A percentile compares a stretch with the other conserved stretches of the same genome.
Evolutionary conservation across 2,113 vertebrate species (phyloP).

Genomic region (Rhodinocichla rosea): DNA sequence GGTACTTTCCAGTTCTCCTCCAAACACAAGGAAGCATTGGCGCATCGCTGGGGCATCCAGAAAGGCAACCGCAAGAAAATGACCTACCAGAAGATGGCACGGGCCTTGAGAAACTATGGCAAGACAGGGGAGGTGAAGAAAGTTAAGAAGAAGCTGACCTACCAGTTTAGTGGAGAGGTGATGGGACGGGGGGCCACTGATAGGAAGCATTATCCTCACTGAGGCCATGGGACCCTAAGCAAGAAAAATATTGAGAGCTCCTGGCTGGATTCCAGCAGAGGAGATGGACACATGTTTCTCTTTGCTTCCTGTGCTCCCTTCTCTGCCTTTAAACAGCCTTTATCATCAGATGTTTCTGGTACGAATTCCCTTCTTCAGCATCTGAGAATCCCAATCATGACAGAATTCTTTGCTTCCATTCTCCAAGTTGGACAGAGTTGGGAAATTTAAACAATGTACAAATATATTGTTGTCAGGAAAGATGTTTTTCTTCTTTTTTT

Average conservation of each 20-base stretch:
- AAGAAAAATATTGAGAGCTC: slow-evolving; percentile 47
- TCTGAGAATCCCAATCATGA: slow-evolving; percentile 62
- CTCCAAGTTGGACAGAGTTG: slow-evolving; percentile 52
- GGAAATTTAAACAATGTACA: slow-evolving; percentile 57
- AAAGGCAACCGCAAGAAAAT: slow-evolving; percentile 99
- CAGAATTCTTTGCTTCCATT: slow-evolving; percentile 60
- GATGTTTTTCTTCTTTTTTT: neutral
- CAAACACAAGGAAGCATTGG: slow-evolving; percentile 96
- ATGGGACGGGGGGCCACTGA: slow-evolving; percentile 85
- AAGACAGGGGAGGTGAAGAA: slow-evolving; percentile 98
- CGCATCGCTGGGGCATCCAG: slow-evolving; percentile 96
- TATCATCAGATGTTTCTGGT: slow-evolving; percentile 64
- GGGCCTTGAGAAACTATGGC: slow-evolving; percentile 96
- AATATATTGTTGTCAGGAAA: slow-evolving; percentile 39
- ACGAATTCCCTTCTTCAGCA: slow-evolving; percentile 68
- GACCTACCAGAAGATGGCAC: slow-evolving; percentile 99
- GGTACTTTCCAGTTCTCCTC: slow-evolving; percentile 99
- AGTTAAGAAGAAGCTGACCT: slow-evolving; percentile 98
- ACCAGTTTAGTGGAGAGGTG: slow-evolving; percentile 98
- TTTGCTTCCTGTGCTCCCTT: slow-evolving; percentile 56
- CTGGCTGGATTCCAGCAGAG: slow-evolving; percentile 54
- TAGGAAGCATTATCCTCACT: slow-evolving; percentile 83
- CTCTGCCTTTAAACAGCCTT: slow-evolving; percentile 42
- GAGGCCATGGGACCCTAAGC: slow-evolving; percentile 54
- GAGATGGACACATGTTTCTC: slow-evolving; percentile 47